These are phyloP conservation scores for Tragelaphus strepsiceros DNA, from an alignment of 2,113 vertebrate genomes.

Conservation along the genomic window DNA sequence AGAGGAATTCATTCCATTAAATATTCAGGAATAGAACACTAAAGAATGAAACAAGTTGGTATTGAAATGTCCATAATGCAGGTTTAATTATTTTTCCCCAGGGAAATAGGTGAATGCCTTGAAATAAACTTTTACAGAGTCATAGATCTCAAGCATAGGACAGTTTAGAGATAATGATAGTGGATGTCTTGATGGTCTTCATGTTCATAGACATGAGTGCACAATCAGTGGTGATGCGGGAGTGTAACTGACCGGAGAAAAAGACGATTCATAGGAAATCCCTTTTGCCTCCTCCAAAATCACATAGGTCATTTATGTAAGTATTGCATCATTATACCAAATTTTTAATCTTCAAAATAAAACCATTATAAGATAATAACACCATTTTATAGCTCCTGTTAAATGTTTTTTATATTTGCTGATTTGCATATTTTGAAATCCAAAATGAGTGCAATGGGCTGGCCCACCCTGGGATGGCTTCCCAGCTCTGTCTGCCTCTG, in stretches of 20 bases:
- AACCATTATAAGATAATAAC: constrained; percentile 52
- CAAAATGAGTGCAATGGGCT: neutral
- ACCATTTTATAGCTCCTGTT: constrained; percentile 48
- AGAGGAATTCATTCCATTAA: constrained; percentile 33
- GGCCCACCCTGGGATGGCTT: neutral
- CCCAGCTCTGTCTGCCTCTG: neutral
- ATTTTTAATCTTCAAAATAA: constrained; percentile 65
- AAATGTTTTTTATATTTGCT: constrained; percentile 26
- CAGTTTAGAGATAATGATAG: constrained; percentile 13
- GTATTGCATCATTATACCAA: constrained; percentile 30
- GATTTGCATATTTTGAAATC: constrained; percentile 38
- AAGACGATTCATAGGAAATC: constrained; percentile 21
- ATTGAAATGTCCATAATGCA: neutral
- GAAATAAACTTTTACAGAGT: constrained; percentile 34
- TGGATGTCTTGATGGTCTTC: neutral
- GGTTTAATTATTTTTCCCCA: neutral
- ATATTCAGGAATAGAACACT: neutral
- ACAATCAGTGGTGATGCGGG: neutral
- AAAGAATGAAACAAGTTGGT: constrained; percentile 1
- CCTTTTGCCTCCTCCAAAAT: constrained; percentile 37
- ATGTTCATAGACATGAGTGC: neutral
- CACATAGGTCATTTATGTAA: constrained; percentile 54
- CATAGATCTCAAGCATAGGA: neutral
- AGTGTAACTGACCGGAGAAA: constrained; percentile 27
- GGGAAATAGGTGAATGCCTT: neutral